Evolutionary conservation across 2,113 vertebrate genomes (phyloP).

Genomic region (Engystomops pustulosus): DNA sequence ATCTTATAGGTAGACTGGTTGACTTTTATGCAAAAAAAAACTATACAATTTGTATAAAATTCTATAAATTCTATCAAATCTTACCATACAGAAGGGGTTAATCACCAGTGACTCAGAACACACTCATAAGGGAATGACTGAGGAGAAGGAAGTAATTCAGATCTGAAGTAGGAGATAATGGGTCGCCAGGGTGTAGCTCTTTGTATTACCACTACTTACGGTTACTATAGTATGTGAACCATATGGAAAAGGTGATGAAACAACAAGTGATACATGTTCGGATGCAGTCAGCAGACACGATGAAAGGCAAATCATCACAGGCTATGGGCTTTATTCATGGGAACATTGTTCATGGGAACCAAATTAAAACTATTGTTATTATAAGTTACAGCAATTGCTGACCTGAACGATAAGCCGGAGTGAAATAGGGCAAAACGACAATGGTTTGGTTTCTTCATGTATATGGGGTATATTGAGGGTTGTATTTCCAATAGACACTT

Average conservation of each 20-base stretch:
- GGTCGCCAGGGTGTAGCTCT: not conserved
- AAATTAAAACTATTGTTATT: no score
- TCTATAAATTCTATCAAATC: no score
- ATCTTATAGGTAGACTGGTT: no score
- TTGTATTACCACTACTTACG: not conserved
- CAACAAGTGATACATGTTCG: not conserved
- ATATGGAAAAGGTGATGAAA: conserved; percentile 7
- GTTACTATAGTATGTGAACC: not conserved
- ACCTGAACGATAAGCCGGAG: no score
- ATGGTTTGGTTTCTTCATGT: no score
- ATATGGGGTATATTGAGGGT: no score
- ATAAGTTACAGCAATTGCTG: no score
- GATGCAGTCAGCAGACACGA: not conserved
- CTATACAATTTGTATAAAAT: no score
- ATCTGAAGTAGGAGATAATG: not conserved
- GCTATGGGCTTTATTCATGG: not conserved
- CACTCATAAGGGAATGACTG: not conserved
- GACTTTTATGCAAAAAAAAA: no score
- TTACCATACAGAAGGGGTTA: not conserved
- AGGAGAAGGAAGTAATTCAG: not conserved
- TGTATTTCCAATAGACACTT: no score
- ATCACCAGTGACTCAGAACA: conserved; percentile 9
- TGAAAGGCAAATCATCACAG: not conserved
- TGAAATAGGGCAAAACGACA: no score
- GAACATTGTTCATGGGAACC: no score